These are phyloP conservation scores for Chrysotoxum bicinctum DNA, from an alignment of 2,888 invertebrate species.

Conservation along the genomic window DNA sequence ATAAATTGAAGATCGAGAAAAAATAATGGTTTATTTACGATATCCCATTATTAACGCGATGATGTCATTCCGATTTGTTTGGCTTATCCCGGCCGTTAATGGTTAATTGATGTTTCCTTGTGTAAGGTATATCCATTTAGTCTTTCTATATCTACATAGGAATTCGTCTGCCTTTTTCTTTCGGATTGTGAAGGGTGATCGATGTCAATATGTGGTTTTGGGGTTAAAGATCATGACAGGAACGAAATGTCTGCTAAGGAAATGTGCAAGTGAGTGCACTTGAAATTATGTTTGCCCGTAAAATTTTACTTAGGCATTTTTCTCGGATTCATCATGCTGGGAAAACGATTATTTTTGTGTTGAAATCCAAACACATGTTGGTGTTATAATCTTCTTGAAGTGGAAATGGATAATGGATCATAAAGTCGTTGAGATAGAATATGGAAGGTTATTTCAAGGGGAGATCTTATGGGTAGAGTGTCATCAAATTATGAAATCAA, in stretches of 20 bases:
- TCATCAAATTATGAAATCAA: conserved; percentile 13
- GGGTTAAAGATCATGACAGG: conserved; percentile 23
- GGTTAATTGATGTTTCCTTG: conserved; percentile 61
- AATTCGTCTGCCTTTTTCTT: neutral
- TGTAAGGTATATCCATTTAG: neutral
- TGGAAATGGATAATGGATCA: neutral
- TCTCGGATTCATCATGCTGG: conserved; percentile 12
- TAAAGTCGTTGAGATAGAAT: neutral
- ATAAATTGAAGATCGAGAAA: neutral
- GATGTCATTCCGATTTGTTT: conserved; percentile 61
- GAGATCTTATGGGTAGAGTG: neutral
- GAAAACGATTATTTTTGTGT: conserved; percentile 5
- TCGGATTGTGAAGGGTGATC: conserved; percentile 6
- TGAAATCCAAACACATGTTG: neutral
- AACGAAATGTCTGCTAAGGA: conserved; percentile 10
- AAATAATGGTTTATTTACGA: conserved; percentile 41
- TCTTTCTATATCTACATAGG: too few species aligned
- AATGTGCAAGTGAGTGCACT: conserved; percentile 16
- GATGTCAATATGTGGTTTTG: conserved; percentile 13
- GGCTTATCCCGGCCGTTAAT: conserved; percentile 12
- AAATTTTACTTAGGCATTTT: neutral
- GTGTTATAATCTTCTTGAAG: neutral
- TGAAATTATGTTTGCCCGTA: neutral
- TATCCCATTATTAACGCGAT: conserved; percentile 33
- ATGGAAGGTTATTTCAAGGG: neutral